Base-by-base conservation (phyloP, 2,888 invertebrate genomes). In the Agonum fuliginosum region DNA sequence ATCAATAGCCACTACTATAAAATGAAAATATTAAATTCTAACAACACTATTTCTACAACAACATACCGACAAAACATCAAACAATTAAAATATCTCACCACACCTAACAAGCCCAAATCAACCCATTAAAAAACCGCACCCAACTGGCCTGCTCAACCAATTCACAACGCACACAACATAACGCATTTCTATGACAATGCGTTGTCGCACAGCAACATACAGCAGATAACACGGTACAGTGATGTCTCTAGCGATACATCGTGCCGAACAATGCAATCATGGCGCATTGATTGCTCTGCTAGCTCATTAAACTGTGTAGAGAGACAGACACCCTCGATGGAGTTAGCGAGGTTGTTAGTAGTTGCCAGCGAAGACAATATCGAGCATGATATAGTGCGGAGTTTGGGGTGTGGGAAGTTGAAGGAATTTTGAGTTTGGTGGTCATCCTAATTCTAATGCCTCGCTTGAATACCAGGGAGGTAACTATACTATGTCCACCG, bases 171-270 rank as follows among this genome's bases (percentile, higher is more conserved):
- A 37, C 8, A n/a, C 6, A 37, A 37, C 37, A 37, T n/a, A 1
- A 37, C 37, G 37, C 4, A n/a, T n/a, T n/a, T n/a, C n/a, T n/a
- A n/a, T 27, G 3, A 27, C 3, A 12, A 37, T 37, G 37, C 37
- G n/a, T n/a, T n/a, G n/a, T n/a, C n/a, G n/a, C n/a, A n/a, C n/a
- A n/a, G n/a, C n/a, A n/a, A n/a, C n/a, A n/a, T n/a, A n/a, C n/a
- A n/a, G n/a, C n/a, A n/a, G n/a, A n/a, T n/a, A n/a, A n/a, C n/a
- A n/a, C n/a, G n/a, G 37, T 37, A 37, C 37, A 37, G 8, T 12
- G 24, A 54, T 54, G 54, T 54, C 54, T 24, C 54, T 54, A 24
- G 54, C 22, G 54, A 54, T 22, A 54, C 24, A 54, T 54, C 54
- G 24, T 22, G 12, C 24, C n/a, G 22, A 20, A 54, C 54, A 54